These are phyloP conservation scores for Gnatocerus cornutus DNA, from an alignment of 2,888 invertebrate genomes.

Conservation along the genomic window DNA sequence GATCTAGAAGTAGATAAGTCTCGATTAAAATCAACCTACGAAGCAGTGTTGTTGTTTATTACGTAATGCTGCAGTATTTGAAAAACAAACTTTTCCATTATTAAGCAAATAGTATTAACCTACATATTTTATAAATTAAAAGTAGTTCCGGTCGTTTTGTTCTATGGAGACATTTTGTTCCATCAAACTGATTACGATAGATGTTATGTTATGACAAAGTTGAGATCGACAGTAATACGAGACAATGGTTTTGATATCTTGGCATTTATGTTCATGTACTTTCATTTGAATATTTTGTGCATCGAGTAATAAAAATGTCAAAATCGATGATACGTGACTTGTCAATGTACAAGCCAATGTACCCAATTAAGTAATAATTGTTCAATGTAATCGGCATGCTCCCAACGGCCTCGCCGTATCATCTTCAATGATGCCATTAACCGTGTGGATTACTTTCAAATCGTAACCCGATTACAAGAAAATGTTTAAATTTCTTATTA, in stretches of 20 bases:
- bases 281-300: slow-evolving; percentile 36
- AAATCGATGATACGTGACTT: slow-evolving; percentile 44
- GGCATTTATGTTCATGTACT: slow-evolving; percentile 40
- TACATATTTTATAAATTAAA: slow-evolving; percentile 13
- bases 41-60: too few species aligned
- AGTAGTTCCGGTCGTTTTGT: slow-evolving; percentile 16
- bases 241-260: slow-evolving; percentile 35
- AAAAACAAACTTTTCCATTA: slow-evolving; percentile 24
- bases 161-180: slow-evolving; percentile 13
- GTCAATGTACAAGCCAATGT: slow-evolving; percentile 40
- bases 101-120: slow-evolving; percentile 18
- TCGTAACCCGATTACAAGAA: slow-evolving; percentile 57
- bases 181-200: slow-evolving; percentile 16
- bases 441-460: slow-evolving; percentile 56
- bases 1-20: too few species aligned
- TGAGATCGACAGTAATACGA: slow-evolving; percentile 18
- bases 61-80: too few species aligned
- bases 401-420: slow-evolving; percentile 54
- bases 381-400: slow-evolving; percentile 48
- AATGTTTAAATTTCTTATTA: slow-evolving; percentile 55
- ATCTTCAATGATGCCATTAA: slow-evolving; percentile 56
- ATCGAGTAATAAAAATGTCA: slow-evolving; percentile 9
- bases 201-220: slow-evolving; percentile 15
- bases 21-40: too few species aligned
- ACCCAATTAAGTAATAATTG: slow-evolving; percentile 49